Base-by-base conservation (phyloP, 2,113 vertebrate species). In the Anthoscopus minutus region DNA sequence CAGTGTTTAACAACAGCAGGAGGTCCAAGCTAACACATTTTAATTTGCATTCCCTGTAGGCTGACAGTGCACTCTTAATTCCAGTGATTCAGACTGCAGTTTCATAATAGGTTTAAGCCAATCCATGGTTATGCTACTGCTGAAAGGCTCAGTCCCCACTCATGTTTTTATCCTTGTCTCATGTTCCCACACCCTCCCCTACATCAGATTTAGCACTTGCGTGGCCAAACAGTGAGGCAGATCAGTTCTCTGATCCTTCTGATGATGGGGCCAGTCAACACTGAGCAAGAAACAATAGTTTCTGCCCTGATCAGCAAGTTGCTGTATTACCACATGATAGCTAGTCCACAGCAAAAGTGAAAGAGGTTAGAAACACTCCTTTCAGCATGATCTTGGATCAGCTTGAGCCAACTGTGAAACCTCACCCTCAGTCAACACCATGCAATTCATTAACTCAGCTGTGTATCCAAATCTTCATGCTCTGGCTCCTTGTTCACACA, bases 381-480 rank as follows among this genome's bases (percentile, higher is more conserved):
- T 81, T 76, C 88, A 61, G 74, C 92, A 38, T 33, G 79, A 80
- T 86, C 85, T 80, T 73, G 85, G 71, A 76, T 83, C 88, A 42
- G 50, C 82, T 90, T 76, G 77, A 88, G 67, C 86, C 88, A 86
- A 73, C 88, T 92, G 71, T 73, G 90, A 93, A 96, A 90, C 90
- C 92, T 93, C 88, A 58, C 94, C 94, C 88, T 95, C 1, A 6
- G 88, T 94, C 94, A 96, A 94, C 88, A 94, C 17, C 83, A 69
- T 35, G 90, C 95, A 92, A 94, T 86, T 95, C 92, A 95, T 93
- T 93, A 96, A 95, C 95, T 83, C 64, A 38, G 30, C 15, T 83
- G 62, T 42, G 58, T 73, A 73, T 70, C 62, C 83, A 77, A 81
- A 38, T 33, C 47, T 60, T 81, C 77, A 54, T 48, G 44, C 54